phyloP scores from a whole-genome alignment of 1,140 invertebrate genomes.

The Argopecten irradians region DNA sequence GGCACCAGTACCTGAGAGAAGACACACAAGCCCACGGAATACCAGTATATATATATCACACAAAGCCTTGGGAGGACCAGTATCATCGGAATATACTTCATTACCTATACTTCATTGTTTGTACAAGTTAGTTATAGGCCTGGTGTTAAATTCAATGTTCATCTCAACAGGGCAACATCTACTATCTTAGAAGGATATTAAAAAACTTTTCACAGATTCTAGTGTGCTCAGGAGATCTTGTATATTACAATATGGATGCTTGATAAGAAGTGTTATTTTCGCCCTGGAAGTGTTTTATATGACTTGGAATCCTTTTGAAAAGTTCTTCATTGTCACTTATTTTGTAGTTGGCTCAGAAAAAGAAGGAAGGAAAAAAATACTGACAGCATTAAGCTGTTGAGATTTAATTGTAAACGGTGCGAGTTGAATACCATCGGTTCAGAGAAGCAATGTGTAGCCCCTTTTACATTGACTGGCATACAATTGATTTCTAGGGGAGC shows the following conservation, averaged over 20 bases:
- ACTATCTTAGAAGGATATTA: not conserved
- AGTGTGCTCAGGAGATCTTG: too few species aligned
- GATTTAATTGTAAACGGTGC: not conserved
- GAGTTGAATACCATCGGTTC: not conserved
- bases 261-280: too few species aligned
- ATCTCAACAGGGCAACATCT: too few species aligned
- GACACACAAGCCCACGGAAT: not conserved
- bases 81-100: too few species aligned
- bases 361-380: not conserved
- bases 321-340: not conserved
- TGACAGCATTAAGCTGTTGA: not conserved
- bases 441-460: not conserved
- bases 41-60: not conserved
- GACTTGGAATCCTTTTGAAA: not conserved
- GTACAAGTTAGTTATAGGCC: too few species aligned
- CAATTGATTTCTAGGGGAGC: slow-evolving; percentile 7
- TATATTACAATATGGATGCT: too few species aligned
- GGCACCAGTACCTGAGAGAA: not conserved
- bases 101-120: too few species aligned
- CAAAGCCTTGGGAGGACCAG: too few species aligned
- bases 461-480: not conserved
- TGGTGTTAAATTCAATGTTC: too few species aligned
- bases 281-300: not conserved
- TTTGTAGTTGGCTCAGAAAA: not conserved
- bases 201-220: not conserved